A percentile compares a stretch with the other conserved stretches of the same genome.
These are phyloP conservation scores for Chaenogobius annularis DNA, from an alignment of 2,113 vertebrate species.

Conservation along the genomic window DNA sequence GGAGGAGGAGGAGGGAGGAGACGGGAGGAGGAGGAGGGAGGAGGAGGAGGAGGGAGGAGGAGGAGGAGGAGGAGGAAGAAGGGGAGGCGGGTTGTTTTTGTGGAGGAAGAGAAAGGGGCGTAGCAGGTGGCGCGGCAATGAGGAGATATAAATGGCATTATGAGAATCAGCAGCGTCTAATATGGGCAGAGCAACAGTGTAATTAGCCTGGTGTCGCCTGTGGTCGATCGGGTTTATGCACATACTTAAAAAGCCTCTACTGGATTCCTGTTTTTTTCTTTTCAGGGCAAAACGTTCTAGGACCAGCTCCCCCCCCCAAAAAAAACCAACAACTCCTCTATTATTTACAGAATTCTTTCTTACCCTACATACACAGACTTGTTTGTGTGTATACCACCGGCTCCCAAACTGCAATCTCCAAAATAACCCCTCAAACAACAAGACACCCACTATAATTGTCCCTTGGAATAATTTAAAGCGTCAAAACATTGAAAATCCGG, in stretches of 20 bases:
- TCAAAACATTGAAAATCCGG: too few relatives aligned
- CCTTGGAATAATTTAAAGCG: too few relatives aligned
- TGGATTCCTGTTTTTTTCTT: background rate
- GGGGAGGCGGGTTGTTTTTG: slow-evolving; percentile 29
- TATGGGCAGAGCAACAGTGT: slow-evolving; percentile 19
- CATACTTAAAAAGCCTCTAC: slow-evolving; percentile 13
- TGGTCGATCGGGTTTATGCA: slow-evolving; percentile 13
- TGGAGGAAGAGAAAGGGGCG: slow-evolving; percentile 6
- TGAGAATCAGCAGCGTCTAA: slow-evolving; percentile 30
- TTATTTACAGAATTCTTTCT: slow-evolving; percentile 65
- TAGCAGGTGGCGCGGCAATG: slow-evolving; percentile 15
- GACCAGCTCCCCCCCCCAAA: slow-evolving; percentile 45
- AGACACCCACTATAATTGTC: too few relatives aligned
- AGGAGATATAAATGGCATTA: slow-evolving; percentile 33
- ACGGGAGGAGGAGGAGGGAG: background rate
- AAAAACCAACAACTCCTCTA: slow-evolving; percentile 54
- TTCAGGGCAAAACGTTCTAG: slow-evolving; percentile 8
- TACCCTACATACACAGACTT: slow-evolving; percentile 5
- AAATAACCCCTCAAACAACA: too few relatives aligned
- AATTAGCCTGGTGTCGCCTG: slow-evolving; percentile 39
- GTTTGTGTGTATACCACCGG: too few relatives aligned
- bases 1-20: background rate
- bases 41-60: background rate
- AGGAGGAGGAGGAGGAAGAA: background rate
- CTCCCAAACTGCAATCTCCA: too few relatives aligned